phyloP scores from a whole-genome alignment of 2,888 invertebrate genomes.

The Lumbricus terrestris region DNA sequence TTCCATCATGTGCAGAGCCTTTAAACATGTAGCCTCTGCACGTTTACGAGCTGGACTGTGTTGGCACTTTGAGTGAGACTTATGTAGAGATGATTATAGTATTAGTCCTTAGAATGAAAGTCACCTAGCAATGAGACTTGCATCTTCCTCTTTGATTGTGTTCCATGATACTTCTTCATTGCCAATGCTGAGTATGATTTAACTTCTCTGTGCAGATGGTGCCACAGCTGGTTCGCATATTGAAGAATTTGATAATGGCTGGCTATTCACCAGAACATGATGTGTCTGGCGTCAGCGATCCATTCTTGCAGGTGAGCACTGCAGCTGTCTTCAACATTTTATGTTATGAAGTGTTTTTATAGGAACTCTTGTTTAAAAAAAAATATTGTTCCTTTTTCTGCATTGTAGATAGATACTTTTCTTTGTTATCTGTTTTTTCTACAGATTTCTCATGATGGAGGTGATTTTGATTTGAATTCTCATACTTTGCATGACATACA shows the following conservation, averaged over 20 bases:
- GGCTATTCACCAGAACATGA: conserved; percentile 99
- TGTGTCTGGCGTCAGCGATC: conserved; percentile 98
- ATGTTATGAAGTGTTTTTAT: background rate
- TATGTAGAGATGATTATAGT: background rate
- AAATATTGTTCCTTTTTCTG: background rate
- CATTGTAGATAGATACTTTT: background rate
- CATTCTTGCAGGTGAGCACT: conserved; percentile 90
- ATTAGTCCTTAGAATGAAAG: background rate
- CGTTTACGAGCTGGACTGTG: no score
- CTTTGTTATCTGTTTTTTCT: background rate
- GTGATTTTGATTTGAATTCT: background rate
- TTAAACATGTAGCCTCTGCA: background rate
- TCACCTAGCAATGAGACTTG: background rate
- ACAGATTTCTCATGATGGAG: background rate
- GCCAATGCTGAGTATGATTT: background rate
- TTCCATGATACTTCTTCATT: background rate
- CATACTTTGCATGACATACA: background rate
- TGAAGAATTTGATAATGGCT: conserved; percentile 95
- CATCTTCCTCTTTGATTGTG: background rate
- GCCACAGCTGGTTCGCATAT: conserved; percentile 93
- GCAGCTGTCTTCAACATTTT: no score
- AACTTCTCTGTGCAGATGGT: conserved; percentile 73
- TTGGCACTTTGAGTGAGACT: background rate
- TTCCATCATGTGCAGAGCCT: background rate
- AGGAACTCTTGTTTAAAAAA: background rate